phyloP scores from a whole-genome alignment of 1,140 invertebrate species.

The Frieseomelitta varia region DNA sequence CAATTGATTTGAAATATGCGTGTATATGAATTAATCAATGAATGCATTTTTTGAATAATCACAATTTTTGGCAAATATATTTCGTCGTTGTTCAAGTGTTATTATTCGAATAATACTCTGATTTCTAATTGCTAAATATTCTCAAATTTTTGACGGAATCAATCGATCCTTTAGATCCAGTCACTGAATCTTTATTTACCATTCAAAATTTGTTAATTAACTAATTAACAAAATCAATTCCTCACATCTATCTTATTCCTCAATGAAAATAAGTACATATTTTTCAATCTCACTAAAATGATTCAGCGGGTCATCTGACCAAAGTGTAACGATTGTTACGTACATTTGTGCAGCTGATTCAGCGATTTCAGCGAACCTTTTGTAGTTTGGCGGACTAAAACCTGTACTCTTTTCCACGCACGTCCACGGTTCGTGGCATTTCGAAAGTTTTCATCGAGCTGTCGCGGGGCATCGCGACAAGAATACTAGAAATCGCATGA shows the following conservation, averaged over 20 bases:
- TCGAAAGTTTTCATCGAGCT: slow-evolving; percentile 65
- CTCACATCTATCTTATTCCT: too few species aligned
- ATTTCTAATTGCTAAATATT: not conserved
- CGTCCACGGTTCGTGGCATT: slow-evolving; percentile 52
- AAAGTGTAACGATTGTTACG: slow-evolving; percentile 24
- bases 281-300: not conserved
- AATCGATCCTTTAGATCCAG: not conserved
- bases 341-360: slow-evolving; percentile 38
- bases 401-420: slow-evolving; percentile 61
- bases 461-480: slow-evolving; percentile 57
- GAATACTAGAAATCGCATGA: slow-evolving; percentile 59
- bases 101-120: too few species aligned
- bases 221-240: not conserved
- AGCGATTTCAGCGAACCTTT: slow-evolving; percentile 26
- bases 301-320: not conserved
- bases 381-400: slow-evolving; percentile 42
- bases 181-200: not conserved
- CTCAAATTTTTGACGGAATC: not conserved
- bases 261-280: too few species aligned
- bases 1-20: too few species aligned
- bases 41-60: too few species aligned
- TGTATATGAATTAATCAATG: too few species aligned
- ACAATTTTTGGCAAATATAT: too few species aligned
- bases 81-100: too few species aligned
- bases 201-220: not conserved